Percentiles rank a stretch among this genome's conserved stretches.
phyloP scores from a whole-genome alignment of 2,797 vertebrate species.

The Oceanodroma leucorhoa region DNA sequence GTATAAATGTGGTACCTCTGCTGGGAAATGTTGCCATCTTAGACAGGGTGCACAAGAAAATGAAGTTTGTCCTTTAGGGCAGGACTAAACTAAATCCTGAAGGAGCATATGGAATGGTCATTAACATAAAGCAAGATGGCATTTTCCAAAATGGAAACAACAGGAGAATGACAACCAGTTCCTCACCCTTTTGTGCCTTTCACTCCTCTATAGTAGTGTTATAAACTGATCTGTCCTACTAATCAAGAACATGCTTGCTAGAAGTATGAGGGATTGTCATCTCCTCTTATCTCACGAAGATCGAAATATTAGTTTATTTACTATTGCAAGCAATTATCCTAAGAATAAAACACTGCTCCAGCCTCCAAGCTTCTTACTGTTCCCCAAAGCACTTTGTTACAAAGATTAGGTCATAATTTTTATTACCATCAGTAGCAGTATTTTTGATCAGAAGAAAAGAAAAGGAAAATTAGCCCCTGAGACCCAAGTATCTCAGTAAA shows the following conservation, averaged over 20 bases:
- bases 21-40: not conserved
- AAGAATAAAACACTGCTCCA: not conserved
- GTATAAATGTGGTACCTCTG: not conserved
- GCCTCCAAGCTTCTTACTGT: not conserved
- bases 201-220: not conserved
- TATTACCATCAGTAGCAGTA: not conserved
- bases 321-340: not conserved
- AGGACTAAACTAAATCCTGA: not conserved
- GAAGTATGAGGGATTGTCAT: not conserved
- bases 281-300: not conserved
- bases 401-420: not conserved
- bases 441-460: not conserved
- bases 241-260: not conserved
- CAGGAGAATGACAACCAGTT: not conserved
- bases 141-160: conserved; percentile 10
- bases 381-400: not conserved
- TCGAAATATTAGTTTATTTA: not conserved
- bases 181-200: not conserved
- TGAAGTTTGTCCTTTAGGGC: not conserved
- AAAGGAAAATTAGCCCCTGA: not conserved
- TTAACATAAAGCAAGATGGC: not conserved
- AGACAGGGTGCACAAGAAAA: not conserved
- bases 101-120: not conserved
- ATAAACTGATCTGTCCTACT: not conserved
- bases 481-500: not conserved